These are phyloP conservation scores for Gallinago paraguaiae DNA, from an alignment of 2,113 vertebrate genomes.

Conservation along the genomic window DNA sequence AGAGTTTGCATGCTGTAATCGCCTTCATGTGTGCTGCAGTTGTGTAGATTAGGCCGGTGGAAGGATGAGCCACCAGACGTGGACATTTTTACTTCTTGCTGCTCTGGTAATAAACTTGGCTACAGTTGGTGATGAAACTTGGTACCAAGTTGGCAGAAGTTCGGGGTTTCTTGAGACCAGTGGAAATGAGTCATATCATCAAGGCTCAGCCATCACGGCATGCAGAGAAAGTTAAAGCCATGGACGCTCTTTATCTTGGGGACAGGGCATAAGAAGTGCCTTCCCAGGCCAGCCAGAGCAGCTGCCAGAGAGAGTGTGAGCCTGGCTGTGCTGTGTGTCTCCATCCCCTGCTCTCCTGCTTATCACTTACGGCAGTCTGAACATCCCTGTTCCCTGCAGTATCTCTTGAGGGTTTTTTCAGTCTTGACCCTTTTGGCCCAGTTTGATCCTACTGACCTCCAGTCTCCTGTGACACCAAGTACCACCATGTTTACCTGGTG, in stretches of 20 bases:
- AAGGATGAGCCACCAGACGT: background rate
- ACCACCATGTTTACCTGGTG: background rate
- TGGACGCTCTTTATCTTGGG: background rate
- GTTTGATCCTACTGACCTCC: background rate
- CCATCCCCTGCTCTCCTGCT: fast-evolving
- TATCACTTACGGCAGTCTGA: background rate
- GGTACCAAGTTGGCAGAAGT: background rate
- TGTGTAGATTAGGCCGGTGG: background rate
- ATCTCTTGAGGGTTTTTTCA: background rate
- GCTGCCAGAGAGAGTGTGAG: background rate
- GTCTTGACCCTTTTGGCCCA: background rate
- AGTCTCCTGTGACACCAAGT: background rate
- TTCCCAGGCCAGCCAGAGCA: background rate
- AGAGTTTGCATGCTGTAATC: background rate
- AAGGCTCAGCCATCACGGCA: background rate
- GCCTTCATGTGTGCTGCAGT: background rate
- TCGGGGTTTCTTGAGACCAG: background rate
- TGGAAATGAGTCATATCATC: background rate
- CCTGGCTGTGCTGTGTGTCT: fast-evolving
- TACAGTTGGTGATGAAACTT: background rate
- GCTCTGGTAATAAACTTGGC: background rate
- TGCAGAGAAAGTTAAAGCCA: fast-evolving
- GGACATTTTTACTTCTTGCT: background rate
- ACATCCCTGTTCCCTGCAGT: fast-evolving
- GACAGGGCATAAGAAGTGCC: fast-evolving